phyloP scores from a whole-genome alignment of 2,113 vertebrate species.

The Chaetops frenatus region DNA sequence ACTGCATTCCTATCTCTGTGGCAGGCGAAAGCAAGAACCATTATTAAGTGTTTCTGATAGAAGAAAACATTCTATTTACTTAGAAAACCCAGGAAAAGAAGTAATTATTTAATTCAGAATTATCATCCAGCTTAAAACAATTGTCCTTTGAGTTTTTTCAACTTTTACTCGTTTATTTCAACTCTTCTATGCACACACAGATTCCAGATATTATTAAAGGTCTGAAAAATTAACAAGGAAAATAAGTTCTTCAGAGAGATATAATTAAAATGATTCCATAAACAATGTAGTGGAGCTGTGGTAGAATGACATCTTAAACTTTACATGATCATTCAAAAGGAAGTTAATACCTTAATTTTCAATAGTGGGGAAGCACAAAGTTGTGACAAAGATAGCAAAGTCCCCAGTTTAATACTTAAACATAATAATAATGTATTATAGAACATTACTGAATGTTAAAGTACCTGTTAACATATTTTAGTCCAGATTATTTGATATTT shows the following conservation, averaged over 20 bases:
- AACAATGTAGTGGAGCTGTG: not conserved
- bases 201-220: not conserved
- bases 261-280: not conserved
- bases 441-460: not conserved
- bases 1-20: not conserved
- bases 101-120: not conserved
- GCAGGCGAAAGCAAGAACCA: not conserved
- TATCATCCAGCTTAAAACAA: not conserved
- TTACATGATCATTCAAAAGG: not conserved
- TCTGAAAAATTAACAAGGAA: not conserved
- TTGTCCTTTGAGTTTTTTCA: rapidly evolving
- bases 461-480: not conserved
- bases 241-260: not conserved
- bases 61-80: not conserved
- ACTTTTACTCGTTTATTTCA: not conserved
- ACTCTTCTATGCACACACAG: not conserved
- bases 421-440: no score
- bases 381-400: not conserved
- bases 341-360: not conserved
- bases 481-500: not conserved
- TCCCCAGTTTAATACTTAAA: not conserved
- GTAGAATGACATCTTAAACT: not conserved
- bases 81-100: not conserved
- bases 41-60: not conserved
- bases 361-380: rapidly evolving